phyloP scores from a whole-genome alignment of 2,113 vertebrate species.

The Prunella himalayana region DNA sequence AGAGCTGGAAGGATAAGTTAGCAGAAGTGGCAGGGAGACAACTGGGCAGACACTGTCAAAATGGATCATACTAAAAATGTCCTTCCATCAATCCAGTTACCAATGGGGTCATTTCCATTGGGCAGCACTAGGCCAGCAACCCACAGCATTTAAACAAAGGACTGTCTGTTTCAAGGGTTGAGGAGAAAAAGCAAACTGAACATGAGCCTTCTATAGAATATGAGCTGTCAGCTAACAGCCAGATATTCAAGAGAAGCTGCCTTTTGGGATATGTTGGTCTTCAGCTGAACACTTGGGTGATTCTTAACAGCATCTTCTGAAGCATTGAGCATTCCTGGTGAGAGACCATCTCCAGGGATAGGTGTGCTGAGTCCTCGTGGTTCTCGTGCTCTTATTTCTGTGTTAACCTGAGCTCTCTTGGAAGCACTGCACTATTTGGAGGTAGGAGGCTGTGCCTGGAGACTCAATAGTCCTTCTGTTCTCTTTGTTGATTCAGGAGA shows the following conservation, averaged over 20 bases:
- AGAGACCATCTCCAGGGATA: neutral
- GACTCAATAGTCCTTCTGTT: neutral
- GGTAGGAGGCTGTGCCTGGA: neutral
- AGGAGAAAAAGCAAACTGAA: neutral
- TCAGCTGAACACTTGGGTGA: neutral
- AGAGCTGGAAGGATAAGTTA: neutral
- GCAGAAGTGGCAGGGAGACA: neutral
- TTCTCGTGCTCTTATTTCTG: neutral
- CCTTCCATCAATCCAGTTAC: neutral
- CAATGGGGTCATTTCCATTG: neutral
- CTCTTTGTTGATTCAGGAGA: neutral
- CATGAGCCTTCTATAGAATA: neutral
- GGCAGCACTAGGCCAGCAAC: neutral
- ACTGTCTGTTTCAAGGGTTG: neutral
- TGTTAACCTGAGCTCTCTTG: neutral
- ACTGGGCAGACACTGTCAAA: neutral
- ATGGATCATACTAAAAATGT: neutral
- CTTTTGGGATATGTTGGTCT: neutral
- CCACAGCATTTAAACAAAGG: neutral
- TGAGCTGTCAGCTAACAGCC: neutral
- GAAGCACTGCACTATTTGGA: neutral
- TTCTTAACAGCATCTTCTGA: neutral
- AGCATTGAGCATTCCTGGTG: neutral
- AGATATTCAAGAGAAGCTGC: neutral
- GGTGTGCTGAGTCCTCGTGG: neutral